phyloP scores from a whole-genome alignment of 2,888 invertebrate species.

The Kuschelorhynchus macadamiae region DNA sequence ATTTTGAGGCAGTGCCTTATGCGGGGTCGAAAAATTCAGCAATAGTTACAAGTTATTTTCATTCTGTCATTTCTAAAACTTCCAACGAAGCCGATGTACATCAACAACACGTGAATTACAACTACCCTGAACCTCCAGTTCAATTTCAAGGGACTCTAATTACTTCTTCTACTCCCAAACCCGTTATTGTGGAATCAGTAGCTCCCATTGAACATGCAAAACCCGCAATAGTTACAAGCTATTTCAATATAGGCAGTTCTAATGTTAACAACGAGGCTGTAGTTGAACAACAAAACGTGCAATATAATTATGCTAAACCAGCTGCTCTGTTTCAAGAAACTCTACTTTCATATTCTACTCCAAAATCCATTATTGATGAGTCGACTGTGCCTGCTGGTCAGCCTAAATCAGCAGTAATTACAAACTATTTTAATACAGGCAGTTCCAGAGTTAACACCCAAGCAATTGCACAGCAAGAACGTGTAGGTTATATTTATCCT shows the following conservation, averaged over 20 bases:
- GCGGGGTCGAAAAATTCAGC: conserved; percentile 34
- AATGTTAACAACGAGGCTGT: neutral
- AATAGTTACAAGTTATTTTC: conserved; percentile 34
- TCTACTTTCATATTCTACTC: conserved; percentile 28
- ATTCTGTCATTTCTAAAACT: conserved; percentile 21
- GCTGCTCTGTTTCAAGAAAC: conserved; percentile 28
- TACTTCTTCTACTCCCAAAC: conserved; percentile 24
- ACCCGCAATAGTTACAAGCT: conserved; percentile 59
- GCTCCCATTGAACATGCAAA: conserved; percentile 33
- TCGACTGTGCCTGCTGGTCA: conserved; percentile 6
- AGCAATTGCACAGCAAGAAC: neutral
- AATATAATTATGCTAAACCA: neutral
- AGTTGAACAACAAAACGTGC: conserved; percentile 1
- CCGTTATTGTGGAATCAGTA: conserved; percentile 8
- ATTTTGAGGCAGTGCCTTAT: no score
- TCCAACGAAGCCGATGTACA: conserved; percentile 12
- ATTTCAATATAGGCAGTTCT: conserved; percentile 27
- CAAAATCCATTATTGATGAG: no score
- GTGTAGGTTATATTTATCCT: conserved; percentile 62
- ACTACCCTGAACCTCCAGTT: conserved; percentile 60
- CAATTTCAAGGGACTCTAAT: conserved; percentile 64
- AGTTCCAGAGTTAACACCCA: conserved; percentile 28
- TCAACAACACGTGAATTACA: conserved; percentile 57
- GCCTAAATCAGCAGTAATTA: conserved; percentile 30
- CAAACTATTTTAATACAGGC: conserved; percentile 32